Percentiles rank a stretch among this genome's conserved stretches.
Conservation (phyloP, 2,113 vertebrate species). For the Pelvicachromis taeniatus region DNA sequence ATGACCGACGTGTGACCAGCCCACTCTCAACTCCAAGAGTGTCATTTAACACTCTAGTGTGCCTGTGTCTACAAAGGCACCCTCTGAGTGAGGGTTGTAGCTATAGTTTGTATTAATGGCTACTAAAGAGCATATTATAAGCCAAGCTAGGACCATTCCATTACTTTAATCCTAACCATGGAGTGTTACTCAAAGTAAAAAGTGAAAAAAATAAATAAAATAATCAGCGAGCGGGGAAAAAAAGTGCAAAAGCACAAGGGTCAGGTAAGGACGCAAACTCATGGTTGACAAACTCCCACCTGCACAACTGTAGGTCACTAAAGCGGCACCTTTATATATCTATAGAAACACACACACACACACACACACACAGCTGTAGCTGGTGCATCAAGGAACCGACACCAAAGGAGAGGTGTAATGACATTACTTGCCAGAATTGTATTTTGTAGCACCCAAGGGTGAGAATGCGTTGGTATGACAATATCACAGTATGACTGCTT, state of each 20-base stretch:
- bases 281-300: background rate
- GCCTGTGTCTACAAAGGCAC: background rate
- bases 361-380: background rate
- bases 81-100: background rate
- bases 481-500: background rate
- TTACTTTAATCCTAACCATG: accelerated
- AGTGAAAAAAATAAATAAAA: background rate
- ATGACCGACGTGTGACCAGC: background rate
- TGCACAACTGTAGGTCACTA: background rate
- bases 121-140: background rate
- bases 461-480: background rate
- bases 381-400: background rate
- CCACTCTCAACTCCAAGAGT: background rate
- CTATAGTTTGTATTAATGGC: no score
- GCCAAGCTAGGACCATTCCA: background rate
- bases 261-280: background rate
- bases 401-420: background rate
- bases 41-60: background rate
- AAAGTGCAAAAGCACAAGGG: background rate
- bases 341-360: background rate
- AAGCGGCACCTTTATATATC: background rate
- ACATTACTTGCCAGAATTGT: background rate
- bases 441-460: background rate
- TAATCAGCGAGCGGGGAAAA: accelerated
- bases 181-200: background rate